Conservation (phyloP, 2,113 vertebrate species). For the Archocentrus centrarchus region DNA sequence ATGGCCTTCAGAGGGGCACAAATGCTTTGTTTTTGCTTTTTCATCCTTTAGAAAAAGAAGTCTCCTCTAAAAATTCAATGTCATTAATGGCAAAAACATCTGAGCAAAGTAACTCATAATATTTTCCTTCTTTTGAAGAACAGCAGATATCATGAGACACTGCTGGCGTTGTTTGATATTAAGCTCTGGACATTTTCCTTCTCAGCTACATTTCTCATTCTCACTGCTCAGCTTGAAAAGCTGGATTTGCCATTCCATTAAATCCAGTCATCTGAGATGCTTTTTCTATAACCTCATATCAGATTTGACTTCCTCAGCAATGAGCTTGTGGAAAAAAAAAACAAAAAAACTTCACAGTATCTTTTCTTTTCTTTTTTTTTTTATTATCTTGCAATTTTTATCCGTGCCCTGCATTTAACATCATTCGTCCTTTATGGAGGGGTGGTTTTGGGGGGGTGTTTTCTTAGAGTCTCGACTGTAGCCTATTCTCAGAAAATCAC, state of each 20-base stretch:
- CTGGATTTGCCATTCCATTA: conserved; percentile 52
- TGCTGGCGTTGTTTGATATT: neutral
- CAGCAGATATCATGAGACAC: conserved; percentile 33
- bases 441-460: neutral
- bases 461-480: conserved; percentile 35
- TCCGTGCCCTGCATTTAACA: conserved; percentile 43
- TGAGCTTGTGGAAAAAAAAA: neutral
- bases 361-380: conserved; percentile 7
- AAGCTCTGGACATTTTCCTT: conserved; percentile 36
- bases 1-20: conserved; percentile 54
- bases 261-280: conserved; percentile 47
- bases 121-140: conserved; percentile 31
- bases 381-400: conserved; percentile 17
- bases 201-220: conserved; percentile 30
- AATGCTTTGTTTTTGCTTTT: conserved; percentile 54
- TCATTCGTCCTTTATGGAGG: conserved; percentile 47
- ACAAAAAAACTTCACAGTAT: conserved; percentile 12
- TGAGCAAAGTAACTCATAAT: conserved; percentile 38
- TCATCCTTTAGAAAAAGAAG: conserved; percentile 41
- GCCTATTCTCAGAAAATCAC: conserved; percentile 41
- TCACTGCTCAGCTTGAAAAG: conserved; percentile 45
- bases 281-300: conserved; percentile 39
- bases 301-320: conserved; percentile 35
- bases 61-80: conserved; percentile 38
- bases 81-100: conserved; percentile 37